Base-by-base conservation (phyloP, 1,140 invertebrate genomes). In the Plutomurus gul region DNA sequence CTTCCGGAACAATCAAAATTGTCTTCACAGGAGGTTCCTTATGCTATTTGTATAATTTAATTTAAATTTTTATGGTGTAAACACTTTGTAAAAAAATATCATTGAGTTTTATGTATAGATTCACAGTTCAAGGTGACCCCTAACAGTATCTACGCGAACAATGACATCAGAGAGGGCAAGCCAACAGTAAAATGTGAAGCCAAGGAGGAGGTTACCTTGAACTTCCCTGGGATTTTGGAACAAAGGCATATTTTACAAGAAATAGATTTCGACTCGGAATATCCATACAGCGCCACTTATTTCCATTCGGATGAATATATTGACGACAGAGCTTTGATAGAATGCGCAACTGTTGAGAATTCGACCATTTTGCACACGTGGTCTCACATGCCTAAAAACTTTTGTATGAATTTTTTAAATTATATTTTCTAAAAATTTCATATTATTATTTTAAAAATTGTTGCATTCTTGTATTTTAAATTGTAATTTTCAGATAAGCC, bases 181-280 rank as follows among this genome's bases (percentile, higher is more conserved):
- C 22, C 27, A 10, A 43, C 72, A 18, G 72, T 74, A 30, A 79
- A 65, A 79, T 79, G 78, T 40, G 78, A 79, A 75, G 72, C 78
- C 1, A 79, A 79, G 27, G 73, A 75, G 22, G 46, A 79, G 33
- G 27, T 79, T 18, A 79, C 78, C 0, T 37, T 79, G 10, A 37
- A 30, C 36, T 79, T 79, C 18, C 37, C 78, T 40, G 39, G 40
- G 6, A 22, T 4, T 11, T 10, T 11, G 6, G 8, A 20, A 47
- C 10, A n/a, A 33, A 36, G 76, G 13, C 33, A 47, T 0, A 37
- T 79, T 20, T 46, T 76, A 22, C 43, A 79, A 20, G 78, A 79
- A 20, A 40, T 27, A 1, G 73, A 79, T 51, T 43, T 43, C 20
- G 56, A 22, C 0, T 70, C 51, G 0, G 27, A 75, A 33, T 79